A percentile compares a stretch with the other conserved stretches of the same genome.
These are phyloP conservation scores for Acanthurus leucopareius DNA, from an alignment of 2,797 vertebrate species.

Conservation along the genomic window DNA sequence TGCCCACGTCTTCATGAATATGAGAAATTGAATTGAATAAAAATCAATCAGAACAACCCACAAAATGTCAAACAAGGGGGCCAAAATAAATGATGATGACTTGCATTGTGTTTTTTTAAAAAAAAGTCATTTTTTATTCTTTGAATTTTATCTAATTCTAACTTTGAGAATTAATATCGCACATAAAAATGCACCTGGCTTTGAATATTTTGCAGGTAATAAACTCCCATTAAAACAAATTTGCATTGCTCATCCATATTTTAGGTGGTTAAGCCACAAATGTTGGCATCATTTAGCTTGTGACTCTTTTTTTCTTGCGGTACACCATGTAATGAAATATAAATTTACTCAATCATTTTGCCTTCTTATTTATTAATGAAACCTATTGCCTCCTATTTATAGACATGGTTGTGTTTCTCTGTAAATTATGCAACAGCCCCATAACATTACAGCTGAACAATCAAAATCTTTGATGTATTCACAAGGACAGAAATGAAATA, in stretches of 20 bases:
- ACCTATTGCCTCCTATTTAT: constrained; percentile 18
- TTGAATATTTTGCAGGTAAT: neutral
- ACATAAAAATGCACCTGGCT: neutral
- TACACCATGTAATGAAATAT: constrained; percentile 27
- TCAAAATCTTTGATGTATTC: constrained; percentile 11
- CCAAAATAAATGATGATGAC: neutral
- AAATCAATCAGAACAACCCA: neutral
- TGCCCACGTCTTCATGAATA: neutral
- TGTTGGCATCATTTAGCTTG: constrained; percentile 14
- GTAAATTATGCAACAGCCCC: constrained; percentile 31
- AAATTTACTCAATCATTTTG: constrained; percentile 42
- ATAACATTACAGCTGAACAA: constrained; percentile 24
- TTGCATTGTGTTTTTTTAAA: no score
- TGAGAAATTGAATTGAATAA: neutral
- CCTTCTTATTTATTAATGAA: constrained; percentile 51
- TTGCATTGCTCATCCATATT: constrained; percentile 22
- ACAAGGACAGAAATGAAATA: constrained; percentile 22
- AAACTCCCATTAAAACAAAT: neutral
- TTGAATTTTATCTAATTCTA: neutral
- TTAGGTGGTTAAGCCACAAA: constrained; percentile 6
- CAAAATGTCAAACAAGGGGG: neutral
- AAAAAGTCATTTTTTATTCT: neutral
- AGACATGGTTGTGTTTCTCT: constrained; percentile 28
- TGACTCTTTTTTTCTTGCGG: constrained; percentile 7
- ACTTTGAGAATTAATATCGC: neutral